Conservation (phyloP, 2,888 invertebrate species). For the Drosophila suboccidentalis region DNA sequence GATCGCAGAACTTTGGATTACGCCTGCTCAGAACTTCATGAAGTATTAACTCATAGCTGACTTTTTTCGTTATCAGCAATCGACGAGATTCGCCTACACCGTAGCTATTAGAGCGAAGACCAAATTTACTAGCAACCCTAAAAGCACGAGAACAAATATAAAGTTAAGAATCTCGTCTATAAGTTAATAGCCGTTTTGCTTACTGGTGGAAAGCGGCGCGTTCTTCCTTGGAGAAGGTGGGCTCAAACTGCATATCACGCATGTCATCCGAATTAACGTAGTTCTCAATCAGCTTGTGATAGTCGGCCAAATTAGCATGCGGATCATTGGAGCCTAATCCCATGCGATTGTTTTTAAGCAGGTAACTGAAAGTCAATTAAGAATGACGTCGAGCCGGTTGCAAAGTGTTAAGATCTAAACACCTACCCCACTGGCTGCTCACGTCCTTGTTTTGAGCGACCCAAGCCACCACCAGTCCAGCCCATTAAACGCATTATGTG, state of each 20-base stretch:
- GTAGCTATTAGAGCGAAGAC: slow-evolving; percentile 87
- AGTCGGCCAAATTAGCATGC: slow-evolving; percentile 32
- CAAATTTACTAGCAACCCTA: slow-evolving; percentile 56
- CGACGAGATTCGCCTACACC: slow-evolving; percentile 86
- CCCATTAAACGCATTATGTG: slow-evolving; percentile 90
- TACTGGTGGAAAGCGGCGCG: slow-evolving; percentile 88
- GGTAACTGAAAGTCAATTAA: slow-evolving; percentile 65
- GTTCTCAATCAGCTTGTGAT: slow-evolving; percentile 83
- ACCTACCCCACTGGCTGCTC: slow-evolving; percentile 87
- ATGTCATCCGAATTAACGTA: slow-evolving; percentile 86
- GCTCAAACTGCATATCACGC: slow-evolving; percentile 87
- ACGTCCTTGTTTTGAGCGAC: slow-evolving; percentile 88
- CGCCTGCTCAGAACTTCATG: slow-evolving; percentile 77
- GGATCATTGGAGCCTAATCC: slow-evolving; percentile 80
- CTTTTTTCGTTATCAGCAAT: slow-evolving; percentile 83
- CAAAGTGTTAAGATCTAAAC: not conserved
- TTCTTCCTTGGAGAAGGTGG: slow-evolving; percentile 89
- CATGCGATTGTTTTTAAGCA: slow-evolving; percentile 83
- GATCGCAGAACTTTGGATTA: slow-evolving; percentile 79
- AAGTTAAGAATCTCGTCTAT: not conserved
- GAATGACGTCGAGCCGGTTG: not conserved
- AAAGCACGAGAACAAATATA: not conserved
- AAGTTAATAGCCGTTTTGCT: slow-evolving; percentile 31
- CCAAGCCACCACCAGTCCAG: slow-evolving; percentile 91
- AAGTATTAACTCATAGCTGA: slow-evolving; percentile 72